Base-by-base conservation (phyloP, 2,888 invertebrate genomes). In the Lacanobia wlatinum region DNA sequence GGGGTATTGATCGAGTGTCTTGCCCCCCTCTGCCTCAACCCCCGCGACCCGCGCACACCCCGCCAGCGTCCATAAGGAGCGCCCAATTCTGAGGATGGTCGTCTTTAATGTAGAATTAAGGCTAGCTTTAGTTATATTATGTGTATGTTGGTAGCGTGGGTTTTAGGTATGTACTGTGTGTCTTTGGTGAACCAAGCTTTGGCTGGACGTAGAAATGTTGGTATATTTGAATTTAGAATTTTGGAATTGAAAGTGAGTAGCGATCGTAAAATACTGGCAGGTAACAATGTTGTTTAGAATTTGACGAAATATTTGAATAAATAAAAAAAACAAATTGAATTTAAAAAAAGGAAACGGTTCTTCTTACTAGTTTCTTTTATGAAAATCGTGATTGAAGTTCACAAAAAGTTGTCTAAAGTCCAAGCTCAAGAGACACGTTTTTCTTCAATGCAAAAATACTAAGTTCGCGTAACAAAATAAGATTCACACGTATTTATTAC, bases 1-100 rank as follows among this genome's bases (percentile, higher is more conserved):
- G 93, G 96, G 93, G 96, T 96, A 96, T 96, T 95, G 96, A 96
- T 96, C 96, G 95, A 95, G 95, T 95, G 95, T 95, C 95, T 96
- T 96, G 89, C 93, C 91, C 87, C 90, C 90, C 89, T 86, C 88
- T 87, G 84, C 87, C 85, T 76, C 84, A 85, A 80, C 83, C 84
- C 84, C 87, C 86, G 87, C 88, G 86, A 82, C 87, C 87, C 86
- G 87, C 82, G 82, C 74, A 87, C 78, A 71, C 80, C 83, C 86
- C 84, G 85, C 84, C 78, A 34, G 64, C 84, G 82, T 82, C 85
- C 87, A 86, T 88, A 94, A 94, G 93, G 92, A 93, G 92, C 91
- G 92, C 94, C 94, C 93, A 93, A 93, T 93, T 93, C 92, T 93
- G 92, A 93, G 92, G 90, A 92, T 90, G 83, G 88, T 87, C 89